Evolutionary conservation across 2,797 vertebrate genomes (phyloP).

Genomic region (Stomatorhinus walkeri): DNA sequence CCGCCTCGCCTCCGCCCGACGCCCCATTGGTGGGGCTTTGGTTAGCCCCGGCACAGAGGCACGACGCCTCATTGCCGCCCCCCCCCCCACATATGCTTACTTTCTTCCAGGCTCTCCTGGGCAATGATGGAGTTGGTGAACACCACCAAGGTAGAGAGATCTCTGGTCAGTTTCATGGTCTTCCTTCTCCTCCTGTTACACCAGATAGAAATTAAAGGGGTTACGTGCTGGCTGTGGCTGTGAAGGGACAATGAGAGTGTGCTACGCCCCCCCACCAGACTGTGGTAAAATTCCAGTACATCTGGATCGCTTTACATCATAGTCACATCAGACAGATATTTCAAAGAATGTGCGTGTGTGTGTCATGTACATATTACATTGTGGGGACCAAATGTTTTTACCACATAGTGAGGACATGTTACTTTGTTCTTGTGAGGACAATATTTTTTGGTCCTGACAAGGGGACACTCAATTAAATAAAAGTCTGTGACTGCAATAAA

Average conservation of each 20-base stretch:
- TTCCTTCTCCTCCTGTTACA: constrained; percentile 73
- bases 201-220: neutral
- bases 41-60: neutral
- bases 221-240: neutral
- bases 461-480: neutral
- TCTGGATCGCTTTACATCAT: neutral
- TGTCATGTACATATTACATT: neutral
- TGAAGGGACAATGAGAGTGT: neutral
- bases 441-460: neutral
- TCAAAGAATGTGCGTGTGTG: neutral
- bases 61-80: neutral
- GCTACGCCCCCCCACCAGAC: neutral
- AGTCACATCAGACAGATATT: neutral
- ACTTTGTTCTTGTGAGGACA: neutral
- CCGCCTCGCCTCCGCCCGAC: neutral
- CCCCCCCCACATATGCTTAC: constrained; percentile 50
- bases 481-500: neutral
- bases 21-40: neutral
- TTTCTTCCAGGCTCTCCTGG: constrained; percentile 86
- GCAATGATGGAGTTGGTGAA: constrained; percentile 92
- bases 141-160: constrained; percentile 88
- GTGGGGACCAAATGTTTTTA: neutral
- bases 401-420: neutral
- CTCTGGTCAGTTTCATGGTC: constrained; percentile 92
- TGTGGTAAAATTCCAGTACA: neutral